Percentiles rank a stretch among this genome's conserved stretches.
Evolutionary conservation across 2,113 vertebrate species (phyloP).

Genomic region (Cryptomyrus ogoouensis): DNA sequence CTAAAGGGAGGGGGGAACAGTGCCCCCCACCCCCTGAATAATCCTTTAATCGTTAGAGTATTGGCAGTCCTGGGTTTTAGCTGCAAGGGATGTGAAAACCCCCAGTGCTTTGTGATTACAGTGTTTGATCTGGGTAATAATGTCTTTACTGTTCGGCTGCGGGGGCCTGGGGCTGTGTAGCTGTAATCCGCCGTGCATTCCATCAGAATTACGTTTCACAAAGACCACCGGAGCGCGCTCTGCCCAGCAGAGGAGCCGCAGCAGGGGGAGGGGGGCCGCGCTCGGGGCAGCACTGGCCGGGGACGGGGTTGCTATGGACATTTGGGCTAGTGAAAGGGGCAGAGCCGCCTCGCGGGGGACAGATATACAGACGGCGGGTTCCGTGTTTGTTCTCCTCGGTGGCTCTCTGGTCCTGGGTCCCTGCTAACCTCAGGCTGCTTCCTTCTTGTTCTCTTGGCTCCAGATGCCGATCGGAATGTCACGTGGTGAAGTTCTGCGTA

Average conservation of each 20-base stretch:
- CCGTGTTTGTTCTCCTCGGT: neutral
- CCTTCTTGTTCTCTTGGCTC: neutral
- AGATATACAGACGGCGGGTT: neutral
- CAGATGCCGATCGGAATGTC: neutral
- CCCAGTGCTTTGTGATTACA: constrained; percentile 21
- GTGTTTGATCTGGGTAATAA: constrained; percentile 19
- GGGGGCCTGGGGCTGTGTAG: neutral
- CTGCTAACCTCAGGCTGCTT: neutral
- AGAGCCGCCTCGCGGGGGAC: neutral
- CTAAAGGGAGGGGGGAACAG: neutral
- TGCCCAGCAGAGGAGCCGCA: neutral
- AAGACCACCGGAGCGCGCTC: constrained; percentile 8
- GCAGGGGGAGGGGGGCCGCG: neutral
- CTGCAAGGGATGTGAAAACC: constrained; percentile 13
- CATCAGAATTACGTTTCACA: constrained; percentile 18
- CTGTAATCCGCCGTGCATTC: constrained; percentile 21
- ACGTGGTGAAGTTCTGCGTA: neutral
- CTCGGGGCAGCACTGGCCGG: neutral
- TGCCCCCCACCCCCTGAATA: neutral
- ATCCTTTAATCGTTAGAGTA: constrained; percentile 21
- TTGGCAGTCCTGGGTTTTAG: constrained; percentile 18
- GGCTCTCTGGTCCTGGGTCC: neutral
- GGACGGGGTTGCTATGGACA: constrained; percentile 5
- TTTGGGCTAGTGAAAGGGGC: neutral
- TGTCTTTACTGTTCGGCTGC: constrained; percentile 17